phyloP scores from a whole-genome alignment of 2,888 invertebrate species.

The Epirrhoe tristata region DNA sequence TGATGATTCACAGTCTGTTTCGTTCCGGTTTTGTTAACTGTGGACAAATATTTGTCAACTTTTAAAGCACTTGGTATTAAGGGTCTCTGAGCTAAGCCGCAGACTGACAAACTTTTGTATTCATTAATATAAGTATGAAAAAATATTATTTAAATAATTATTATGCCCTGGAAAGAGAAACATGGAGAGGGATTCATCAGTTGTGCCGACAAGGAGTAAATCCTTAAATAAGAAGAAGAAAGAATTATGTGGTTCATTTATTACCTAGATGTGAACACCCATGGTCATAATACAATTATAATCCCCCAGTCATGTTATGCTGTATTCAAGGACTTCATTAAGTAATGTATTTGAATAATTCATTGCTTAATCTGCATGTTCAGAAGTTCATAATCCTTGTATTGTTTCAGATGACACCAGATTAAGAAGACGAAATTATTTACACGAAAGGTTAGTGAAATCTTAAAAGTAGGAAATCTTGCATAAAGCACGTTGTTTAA shows the following conservation, averaged over 20 bases:
- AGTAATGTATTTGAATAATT: neutral
- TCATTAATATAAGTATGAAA: no score
- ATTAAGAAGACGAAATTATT: conserved; percentile 37
- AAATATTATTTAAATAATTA: no score
- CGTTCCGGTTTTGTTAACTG: no score
- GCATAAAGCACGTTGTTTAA: conserved; percentile 25
- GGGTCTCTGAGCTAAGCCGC: no score
- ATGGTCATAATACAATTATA: neutral
- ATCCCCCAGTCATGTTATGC: neutral
- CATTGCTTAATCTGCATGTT: neutral
- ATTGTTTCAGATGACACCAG: conserved; percentile 56
- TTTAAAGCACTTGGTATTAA: no score
- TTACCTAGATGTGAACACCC: neutral
- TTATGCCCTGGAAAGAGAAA: no score
- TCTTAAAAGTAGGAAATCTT: conserved; percentile 22
- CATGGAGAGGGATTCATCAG: no score
- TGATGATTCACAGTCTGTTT: no score
- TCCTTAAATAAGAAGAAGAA: no score
- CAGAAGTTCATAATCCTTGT: conserved; percentile 18
- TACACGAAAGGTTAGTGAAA: conserved; percentile 50
- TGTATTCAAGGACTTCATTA: neutral
- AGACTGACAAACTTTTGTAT: no score
- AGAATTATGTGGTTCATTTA: neutral
- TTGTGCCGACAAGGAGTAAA: no score
- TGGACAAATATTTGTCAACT: no score